Base-by-base conservation (phyloP, 1,140 invertebrate species). In the Diachasmimorpha longicaudata region DNA sequence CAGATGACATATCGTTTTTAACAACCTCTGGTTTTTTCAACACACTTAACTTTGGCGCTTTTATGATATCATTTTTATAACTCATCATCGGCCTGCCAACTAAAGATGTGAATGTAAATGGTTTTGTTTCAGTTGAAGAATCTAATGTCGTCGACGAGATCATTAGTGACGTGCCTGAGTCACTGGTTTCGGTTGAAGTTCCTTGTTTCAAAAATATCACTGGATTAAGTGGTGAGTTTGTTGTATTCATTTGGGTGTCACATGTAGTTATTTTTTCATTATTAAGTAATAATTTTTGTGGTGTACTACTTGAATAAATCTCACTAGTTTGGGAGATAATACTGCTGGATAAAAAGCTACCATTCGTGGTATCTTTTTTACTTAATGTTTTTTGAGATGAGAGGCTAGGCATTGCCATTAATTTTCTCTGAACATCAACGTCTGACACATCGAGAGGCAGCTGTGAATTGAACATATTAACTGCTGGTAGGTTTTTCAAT, bases 361-460 rank as follows among this genome's bases (percentile, higher is more conserved):
- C 52, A 10, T 76, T 77, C 3, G 69, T 66, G 23, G 75, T 58
- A 67, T 79, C 77, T 69, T 81, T 82, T 14, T 72, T 42, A 4
- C 23, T 78, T 0, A 42, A 46, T 31, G 72, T 36, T 72, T 84
- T 85, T 46, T 81, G 80, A 8, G 75, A 42, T 55, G 55, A 74
- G 6, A 86, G 31, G 76, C 84, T 83, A 4, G 82, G 79, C 84
- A 84, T 85, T 1, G 81, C 79, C 78, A 87, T 84, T 0, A 87
- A 72, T 74, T 87, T 81, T 16, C 86, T 70, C 25, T 87, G 84
- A 0, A 85, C 85, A 52, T 83, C 79, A 0, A 81, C 79, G 72
- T 88, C 85, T 0, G 86, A 87, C 0, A 86, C 83, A 74, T 88
- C 86, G 6, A 88, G 48, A 0, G 85, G 81, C 67, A 81, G 77